Evolutionary conservation across 2,888 invertebrate species (phyloP), one percentile per base, ranked within the genome.

Genomic region (Alcis repandata): DNA sequence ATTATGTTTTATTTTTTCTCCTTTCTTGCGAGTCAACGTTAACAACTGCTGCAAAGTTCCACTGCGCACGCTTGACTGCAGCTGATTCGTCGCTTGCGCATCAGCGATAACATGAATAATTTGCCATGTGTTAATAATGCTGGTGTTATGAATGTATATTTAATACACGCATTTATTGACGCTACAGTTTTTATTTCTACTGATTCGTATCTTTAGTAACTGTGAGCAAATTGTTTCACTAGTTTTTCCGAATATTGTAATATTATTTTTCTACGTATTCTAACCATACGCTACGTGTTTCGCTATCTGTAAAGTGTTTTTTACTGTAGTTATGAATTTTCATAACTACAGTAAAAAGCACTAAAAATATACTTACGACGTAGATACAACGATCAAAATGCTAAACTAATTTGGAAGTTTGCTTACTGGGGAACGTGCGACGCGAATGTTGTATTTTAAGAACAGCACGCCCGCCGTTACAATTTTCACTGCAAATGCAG

Each of bases 91-190:
- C 76, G 75, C 76, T 74, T 65, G 81, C 75, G 73, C 76, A 80
- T 79, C 78, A 68, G 59, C 77, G 80, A 80, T 78, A 80, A 82
- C 79, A 71, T 74, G 79, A 84, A 82, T 84, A 85, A 87, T 86
- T 84, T 81, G 81, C 78, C 76, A 80, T 77, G 80, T 76, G 76
- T 78, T 85, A 82, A 85, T 84, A 78, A 80, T 74, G 69, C 71
- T 68, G 73, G 75, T 73, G 79, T 84, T 82, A 82, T 76, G 61
- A 76, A 76, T 70, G 72, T 73, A 77, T 74, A 74, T 72, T 68
- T 67, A 64, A 72, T 73, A 70, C 64, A 57, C 54, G 46, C 58
- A 64, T 41, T 56, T 64, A 59, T 64, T 61, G 41, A 53, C 13
- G 40, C 40, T 48, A 40, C 46, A 17, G 17, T 51, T 17, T 64